These are phyloP conservation scores for Hylaeus volcanicus DNA, from an alignment of 1,140 invertebrate species.

Conservation along the genomic window DNA sequence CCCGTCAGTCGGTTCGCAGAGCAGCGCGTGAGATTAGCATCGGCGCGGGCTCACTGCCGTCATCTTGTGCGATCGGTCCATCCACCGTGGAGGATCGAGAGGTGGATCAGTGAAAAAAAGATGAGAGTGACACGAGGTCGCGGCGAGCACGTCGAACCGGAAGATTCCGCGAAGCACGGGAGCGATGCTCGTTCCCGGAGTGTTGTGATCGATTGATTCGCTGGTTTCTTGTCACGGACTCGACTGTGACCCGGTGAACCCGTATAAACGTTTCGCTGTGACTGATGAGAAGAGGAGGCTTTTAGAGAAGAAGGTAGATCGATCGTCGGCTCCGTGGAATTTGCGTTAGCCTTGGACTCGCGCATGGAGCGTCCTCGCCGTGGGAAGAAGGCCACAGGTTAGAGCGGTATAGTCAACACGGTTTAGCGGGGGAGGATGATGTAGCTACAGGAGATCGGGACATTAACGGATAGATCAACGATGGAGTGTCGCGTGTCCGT, in stretches of 20 bases:
- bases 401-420: background rate
- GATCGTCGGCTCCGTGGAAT: conserved; percentile 1
- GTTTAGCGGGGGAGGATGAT: no score
- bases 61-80: background rate
- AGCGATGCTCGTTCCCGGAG: conserved; percentile 3
- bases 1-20: conserved; percentile 20
- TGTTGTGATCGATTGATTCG: conserved; percentile 13
- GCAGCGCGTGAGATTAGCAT: conserved; percentile 15
- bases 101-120: background rate
- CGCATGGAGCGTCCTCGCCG: background rate
- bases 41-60: background rate
- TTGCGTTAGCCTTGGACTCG: conserved; percentile 15
- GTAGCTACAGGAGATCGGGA: background rate
- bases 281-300: no score
- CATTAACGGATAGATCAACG: background rate
- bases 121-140: conserved; percentile 13
- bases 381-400: background rate
- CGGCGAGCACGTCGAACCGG: background rate
- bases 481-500: conserved; percentile 22
- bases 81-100: background rate
- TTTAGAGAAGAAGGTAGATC: background rate
- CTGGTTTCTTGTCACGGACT: background rate
- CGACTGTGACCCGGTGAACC: background rate
- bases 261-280: background rate
- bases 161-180: background rate